A percentile compares a stretch with the other conserved stretches of the same genome.
Conservation (phyloP, 1,140 invertebrate species). For the Magallana gigas region DNA sequence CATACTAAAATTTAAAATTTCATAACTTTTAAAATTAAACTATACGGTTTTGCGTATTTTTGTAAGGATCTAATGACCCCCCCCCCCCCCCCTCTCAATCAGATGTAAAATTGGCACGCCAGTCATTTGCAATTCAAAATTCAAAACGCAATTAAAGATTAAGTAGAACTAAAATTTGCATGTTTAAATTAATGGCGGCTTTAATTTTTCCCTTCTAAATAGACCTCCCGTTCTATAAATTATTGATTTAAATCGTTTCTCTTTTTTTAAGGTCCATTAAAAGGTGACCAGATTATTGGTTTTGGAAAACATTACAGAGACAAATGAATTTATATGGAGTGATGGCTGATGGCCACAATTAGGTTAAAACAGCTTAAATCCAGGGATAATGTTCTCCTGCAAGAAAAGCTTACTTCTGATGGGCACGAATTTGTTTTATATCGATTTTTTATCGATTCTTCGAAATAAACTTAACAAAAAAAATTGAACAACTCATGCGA, state of each 20-base stretch:
- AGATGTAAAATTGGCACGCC: too few relatives aligned
- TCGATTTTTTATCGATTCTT: conserved; percentile 9
- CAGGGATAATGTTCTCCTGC: neutral
- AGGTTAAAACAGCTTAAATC: conserved; percentile 20
- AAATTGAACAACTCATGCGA: neutral
- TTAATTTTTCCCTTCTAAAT: too few relatives aligned
- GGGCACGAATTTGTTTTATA: neutral
- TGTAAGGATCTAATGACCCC: too few relatives aligned
- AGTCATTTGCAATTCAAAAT: too few relatives aligned
- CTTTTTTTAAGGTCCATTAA: conserved; percentile 21
- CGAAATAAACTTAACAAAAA: neutral
- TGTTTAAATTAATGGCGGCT: too few relatives aligned
- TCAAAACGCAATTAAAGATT: too few relatives aligned
- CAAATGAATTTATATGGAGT: conserved; percentile 31
- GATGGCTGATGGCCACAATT: neutral
- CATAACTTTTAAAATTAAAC: too few relatives aligned
- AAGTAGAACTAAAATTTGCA: too few relatives aligned
- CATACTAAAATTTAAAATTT: too few relatives aligned
- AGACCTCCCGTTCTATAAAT: neutral
- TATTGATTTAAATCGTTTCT: conserved; percentile 7
- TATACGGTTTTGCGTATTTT: too few relatives aligned
- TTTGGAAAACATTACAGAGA: conserved; percentile 14
- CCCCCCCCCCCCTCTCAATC: too few relatives aligned
- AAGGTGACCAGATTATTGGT: conserved; percentile 16
- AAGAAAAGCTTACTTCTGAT: neutral